These are phyloP conservation scores for Urocolius indicus DNA, from an alignment of 2,113 vertebrate genomes.

Conservation along the genomic window DNA sequence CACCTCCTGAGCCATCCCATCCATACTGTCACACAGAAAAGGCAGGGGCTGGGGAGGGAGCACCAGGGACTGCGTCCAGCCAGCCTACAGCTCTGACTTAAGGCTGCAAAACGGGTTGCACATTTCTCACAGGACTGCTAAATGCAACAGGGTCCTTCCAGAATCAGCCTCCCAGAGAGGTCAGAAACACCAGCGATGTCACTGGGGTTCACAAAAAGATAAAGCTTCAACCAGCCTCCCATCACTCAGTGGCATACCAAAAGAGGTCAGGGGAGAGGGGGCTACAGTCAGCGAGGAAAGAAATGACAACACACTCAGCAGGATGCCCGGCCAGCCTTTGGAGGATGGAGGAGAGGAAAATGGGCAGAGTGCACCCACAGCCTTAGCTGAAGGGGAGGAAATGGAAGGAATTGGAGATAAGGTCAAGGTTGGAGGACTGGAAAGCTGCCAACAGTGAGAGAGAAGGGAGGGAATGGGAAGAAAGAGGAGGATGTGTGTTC, in stretches of 20 bases:
- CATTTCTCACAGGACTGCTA: background rate
- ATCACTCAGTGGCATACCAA: background rate
- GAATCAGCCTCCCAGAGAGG: background rate
- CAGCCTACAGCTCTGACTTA: background rate
- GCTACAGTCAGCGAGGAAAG: background rate
- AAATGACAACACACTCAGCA: conserved; percentile 37
- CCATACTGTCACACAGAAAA: background rate
- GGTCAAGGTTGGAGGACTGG: conserved; percentile 31
- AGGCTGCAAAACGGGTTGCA: background rate
- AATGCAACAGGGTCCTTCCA: background rate
- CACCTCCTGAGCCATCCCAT: background rate
- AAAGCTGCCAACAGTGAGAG: conserved; percentile 30
- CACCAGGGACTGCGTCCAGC: background rate
- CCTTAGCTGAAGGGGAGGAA: conserved; percentile 33
- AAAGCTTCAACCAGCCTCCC: background rate
- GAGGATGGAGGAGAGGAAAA: conserved; percentile 42
- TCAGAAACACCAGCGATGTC: background rate
- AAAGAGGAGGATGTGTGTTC: conserved; percentile 27
- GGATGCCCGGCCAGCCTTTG: conserved; percentile 23
- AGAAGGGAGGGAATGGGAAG: conserved; percentile 30
- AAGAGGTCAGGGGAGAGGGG: background rate
- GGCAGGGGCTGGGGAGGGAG: background rate
- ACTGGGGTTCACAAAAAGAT: background rate
- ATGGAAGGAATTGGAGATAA: conserved; percentile 39
- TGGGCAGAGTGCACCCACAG: background rate